Base-by-base conservation (phyloP, 2,113 vertebrate species). In the Daubentonia madagascariensis region DNA sequence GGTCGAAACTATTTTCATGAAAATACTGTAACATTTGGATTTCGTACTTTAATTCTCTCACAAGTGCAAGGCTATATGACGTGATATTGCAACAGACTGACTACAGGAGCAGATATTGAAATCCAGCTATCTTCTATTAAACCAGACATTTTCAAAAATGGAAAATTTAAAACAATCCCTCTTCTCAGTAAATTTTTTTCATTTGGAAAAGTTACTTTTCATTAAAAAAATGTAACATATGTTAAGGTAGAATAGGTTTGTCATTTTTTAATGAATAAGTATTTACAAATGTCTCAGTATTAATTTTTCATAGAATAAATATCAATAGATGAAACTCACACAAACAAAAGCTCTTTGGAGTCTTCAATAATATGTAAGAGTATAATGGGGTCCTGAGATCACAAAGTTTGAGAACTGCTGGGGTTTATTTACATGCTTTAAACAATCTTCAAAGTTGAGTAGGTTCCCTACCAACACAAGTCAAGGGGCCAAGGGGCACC, bases 131-230 rank as follows among this genome's bases (percentile, higher is more conserved):
- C 61, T 97, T 37, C 43, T 50, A 85, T 89, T 96, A 88, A 95
- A 96, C 3, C 59, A 95, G 32, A 87, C 13, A 88, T 63, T 80
- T 35, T 95, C 67, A 50, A 91, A 88, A 94, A 85, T 52, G 13
- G 8, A 73, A 89, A 93, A 84, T 79, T n/a, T 54, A 83, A 76
- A 91, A 94, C 23, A 85, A 94, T 94, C 43, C 6, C 45, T 78
- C 57, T 92, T 87, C 63, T 89, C 48, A n/a, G 17, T 40, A 92
- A 87, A 83, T 28, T 59, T 57, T 81, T 79, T 70, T 78, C 6
- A 91, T 91, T 94, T 72, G 14, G 43, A 75, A 93, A 90, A 95
- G 57, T 83, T 85, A 70, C 13, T 89, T 95, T 97, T 90, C 59
- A 57, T 96, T 68, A 30, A 14, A 25, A 78, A 94, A 95, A 96